Conservation (phyloP, 1,140 invertebrate genomes). For the Eupristina koningsbergeri region DNA sequence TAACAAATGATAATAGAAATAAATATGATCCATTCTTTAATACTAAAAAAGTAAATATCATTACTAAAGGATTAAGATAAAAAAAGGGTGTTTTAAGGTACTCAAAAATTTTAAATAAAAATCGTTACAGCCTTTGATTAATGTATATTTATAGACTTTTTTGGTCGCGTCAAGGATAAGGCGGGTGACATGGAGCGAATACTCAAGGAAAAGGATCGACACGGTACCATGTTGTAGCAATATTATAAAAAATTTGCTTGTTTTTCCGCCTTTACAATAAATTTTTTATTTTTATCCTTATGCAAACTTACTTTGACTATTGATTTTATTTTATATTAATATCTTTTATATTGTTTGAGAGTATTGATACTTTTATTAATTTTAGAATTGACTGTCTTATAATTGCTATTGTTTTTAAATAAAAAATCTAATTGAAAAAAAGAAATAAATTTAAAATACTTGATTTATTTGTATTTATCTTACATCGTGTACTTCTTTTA, state of each 20-base stretch:
- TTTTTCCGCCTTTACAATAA: conserved; percentile 35
- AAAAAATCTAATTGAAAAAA: conserved; percentile 22
- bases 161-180: conserved; percentile 92
- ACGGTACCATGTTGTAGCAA: conserved; percentile 75
- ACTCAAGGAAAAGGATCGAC: conserved; percentile 93
- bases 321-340: not conserved
- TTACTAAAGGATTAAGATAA: conserved; percentile 33
- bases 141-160: conserved; percentile 82
- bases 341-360: conserved; percentile 8
- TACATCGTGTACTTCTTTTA: too few species aligned
- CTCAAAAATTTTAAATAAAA: not conserved
- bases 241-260: conserved; percentile 45
- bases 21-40: not conserved
- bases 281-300: conserved; percentile 21
- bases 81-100: conserved; percentile 20
- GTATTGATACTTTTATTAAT: conserved; percentile 13
- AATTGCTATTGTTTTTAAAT: conserved; percentile 28
- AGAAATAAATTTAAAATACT: too few species aligned
- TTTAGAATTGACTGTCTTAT: not conserved
- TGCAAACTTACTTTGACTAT: not conserved
- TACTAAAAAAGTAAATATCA: not conserved
- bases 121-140: conserved; percentile 48
- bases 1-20: too few species aligned
- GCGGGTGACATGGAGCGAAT: conserved; percentile 91
- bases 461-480: too few species aligned